Conservation (phyloP, 37 sponge, comb jelly and placozoan genomes). For the Beroe forskalii region DNA sequence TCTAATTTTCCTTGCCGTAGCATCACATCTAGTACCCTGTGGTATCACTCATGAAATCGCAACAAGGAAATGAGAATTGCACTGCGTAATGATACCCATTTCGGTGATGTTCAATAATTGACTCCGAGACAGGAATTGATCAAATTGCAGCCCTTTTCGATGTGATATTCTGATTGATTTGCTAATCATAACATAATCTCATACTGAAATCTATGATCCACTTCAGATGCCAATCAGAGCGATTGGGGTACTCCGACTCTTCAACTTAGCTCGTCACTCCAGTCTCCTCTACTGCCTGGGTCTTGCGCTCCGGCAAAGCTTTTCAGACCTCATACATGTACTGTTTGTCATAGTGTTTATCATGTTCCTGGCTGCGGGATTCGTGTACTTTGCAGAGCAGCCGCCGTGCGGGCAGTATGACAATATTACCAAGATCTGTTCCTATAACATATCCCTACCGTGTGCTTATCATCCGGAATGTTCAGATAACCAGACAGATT, state of each 20-base stretch:
- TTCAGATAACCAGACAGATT: neutral
- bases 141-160: no score
- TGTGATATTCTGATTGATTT: no score
- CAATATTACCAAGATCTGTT: neutral
- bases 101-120: no score
- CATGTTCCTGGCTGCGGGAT: slow-evolving; percentile 41
- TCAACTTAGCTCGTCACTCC: slow-evolving; percentile 25
- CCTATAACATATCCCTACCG: neutral
- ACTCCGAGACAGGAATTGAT: no score
- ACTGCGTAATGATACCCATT: no score
- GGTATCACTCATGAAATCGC: no score
- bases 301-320: slow-evolving; percentile 21
- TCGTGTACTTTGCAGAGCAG: slow-evolving; percentile 15
- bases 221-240: slow-evolving; percentile 19
- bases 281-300: slow-evolving; percentile 44
- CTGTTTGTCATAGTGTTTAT: slow-evolving; percentile 8
- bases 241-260: slow-evolving; percentile 18
- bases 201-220: neutral
- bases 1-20: no score
- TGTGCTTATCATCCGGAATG: neutral
- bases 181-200: no score
- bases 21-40: no score
- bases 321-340: slow-evolving; percentile 31
- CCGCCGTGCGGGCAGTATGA: slow-evolving; percentile 15
- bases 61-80: no score